phyloP scores from a whole-genome alignment of 2,797 vertebrate genomes.

The Helarctos malayanus region DNA sequence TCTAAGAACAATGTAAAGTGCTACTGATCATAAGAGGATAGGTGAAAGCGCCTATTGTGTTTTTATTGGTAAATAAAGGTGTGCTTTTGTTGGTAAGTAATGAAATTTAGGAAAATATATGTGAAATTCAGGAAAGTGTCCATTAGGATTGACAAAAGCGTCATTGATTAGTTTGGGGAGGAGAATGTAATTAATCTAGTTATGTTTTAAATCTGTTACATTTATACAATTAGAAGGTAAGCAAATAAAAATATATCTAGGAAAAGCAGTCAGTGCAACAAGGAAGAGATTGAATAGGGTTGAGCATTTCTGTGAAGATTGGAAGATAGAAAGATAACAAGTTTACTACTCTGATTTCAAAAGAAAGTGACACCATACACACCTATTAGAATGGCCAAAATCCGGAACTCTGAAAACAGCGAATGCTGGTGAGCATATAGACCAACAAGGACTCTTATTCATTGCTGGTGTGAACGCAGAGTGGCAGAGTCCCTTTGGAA shows the following conservation, averaged over 20 bases:
- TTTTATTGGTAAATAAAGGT: neutral
- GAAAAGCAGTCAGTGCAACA: neutral
- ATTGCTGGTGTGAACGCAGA: neutral
- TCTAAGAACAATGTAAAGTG: neutral
- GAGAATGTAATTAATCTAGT: neutral
- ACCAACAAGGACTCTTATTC: neutral
- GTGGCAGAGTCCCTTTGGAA: neutral
- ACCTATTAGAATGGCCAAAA: neutral
- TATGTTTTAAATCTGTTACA: neutral
- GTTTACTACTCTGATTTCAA: neutral
- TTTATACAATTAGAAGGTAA: neutral
- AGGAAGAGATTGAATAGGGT: neutral
- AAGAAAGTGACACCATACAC: neutral
- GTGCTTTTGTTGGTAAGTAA: neutral
- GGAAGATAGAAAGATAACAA: neutral
- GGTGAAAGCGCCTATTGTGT: neutral
- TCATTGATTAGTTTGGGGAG: neutral
- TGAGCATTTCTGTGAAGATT: neutral
- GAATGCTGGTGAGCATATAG: neutral
- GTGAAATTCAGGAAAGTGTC: neutral
- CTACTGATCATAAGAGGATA: neutral
- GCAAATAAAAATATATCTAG: neutral
- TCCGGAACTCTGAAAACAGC: neutral
- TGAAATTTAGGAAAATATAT: neutral
- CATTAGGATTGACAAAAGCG: neutral